These are phyloP conservation scores for Limulus polyphemus DNA, from an alignment of 2,888 invertebrate genomes.

Conservation along the genomic window DNA sequence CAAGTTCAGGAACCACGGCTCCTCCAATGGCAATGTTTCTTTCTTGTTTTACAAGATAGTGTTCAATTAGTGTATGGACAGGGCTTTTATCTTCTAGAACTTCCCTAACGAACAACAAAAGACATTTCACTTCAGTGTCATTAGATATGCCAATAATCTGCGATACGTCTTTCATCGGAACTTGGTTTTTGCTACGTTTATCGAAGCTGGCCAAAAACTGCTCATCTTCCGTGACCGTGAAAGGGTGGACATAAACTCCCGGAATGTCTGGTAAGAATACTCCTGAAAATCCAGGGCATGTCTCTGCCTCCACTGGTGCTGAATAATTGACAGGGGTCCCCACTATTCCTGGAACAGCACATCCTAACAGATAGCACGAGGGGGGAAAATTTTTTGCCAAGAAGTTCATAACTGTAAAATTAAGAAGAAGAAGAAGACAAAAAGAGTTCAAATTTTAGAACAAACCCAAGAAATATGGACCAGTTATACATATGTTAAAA, in stretches of 20 bases:
- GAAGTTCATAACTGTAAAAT: too few relatives aligned
- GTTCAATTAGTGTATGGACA: constrained; percentile 2
- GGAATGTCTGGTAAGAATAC: constrained; percentile 8
- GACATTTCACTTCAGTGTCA: constrained; percentile 4
- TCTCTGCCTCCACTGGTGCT: constrained; percentile 10
- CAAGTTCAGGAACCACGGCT: constrained; percentile 8
- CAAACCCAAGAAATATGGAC: too few relatives aligned
- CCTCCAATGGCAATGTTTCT: constrained; percentile 18
- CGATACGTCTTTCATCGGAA: background rate
- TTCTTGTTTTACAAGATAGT: constrained; percentile 4
- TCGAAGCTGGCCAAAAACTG: too few relatives aligned
- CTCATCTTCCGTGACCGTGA: background rate
- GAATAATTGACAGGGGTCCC: too few relatives aligned
- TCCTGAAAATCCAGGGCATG: constrained; percentile 8
- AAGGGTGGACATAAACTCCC: constrained; percentile 7
- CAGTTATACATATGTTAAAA: too few relatives aligned
- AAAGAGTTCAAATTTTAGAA: too few relatives aligned
- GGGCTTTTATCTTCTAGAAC: background rate
- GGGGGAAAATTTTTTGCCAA: too few relatives aligned
- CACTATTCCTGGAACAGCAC: too few relatives aligned
- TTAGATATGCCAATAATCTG: constrained; percentile 3
- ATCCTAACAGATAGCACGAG: too few relatives aligned
- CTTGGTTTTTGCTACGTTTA: too few relatives aligned
- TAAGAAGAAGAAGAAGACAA: too few relatives aligned
- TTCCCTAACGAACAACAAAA: constrained; percentile 8